Base-by-base conservation (phyloP, 2,888 invertebrate species). In the Aporophyla lueneburgensis region DNA sequence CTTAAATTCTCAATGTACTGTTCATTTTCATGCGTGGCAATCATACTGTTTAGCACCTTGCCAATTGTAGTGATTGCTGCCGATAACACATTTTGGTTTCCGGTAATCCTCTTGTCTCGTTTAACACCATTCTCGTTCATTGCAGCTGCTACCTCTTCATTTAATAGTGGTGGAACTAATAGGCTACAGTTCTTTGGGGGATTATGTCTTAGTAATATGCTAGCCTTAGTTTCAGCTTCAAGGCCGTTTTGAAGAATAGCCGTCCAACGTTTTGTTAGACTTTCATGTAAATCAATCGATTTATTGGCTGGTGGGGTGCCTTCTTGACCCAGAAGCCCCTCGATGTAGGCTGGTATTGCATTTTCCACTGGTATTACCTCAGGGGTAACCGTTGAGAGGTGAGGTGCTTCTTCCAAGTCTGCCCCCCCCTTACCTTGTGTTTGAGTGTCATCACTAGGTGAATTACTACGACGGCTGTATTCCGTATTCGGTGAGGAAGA, bases 31-130 rank as follows among this genome's bases (percentile, higher is more conserved):
- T 33, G 33, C 33, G 33, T 33, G 33, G 33, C 33, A 49, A 69
- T 49, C 59, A 59, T 59, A 46, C 6, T 46, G 27, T 69, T 69
- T 59, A 46, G 27, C 27, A 69, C 46, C 10, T 69, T 69, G 46
- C 27, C 69, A 46, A 69, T n/a, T 1, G 59, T 69, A 46, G 59
- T 59, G 27, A 69, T 69, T 46, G 46, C 59, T 66, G 33, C 49
- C 49, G 49, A 70, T 61, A 33, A 33, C 33, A 33, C 33, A 33
- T 33, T 33, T 33, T 33, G 33, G 33, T 33, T 33, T 33, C 33
- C 33, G 33, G 33, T 33, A 33, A 33, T 33, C 33, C 33, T 33
- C 33, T 33, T 33, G 33, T 33, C 33, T 33, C 33, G 1, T 33
- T 33, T 33, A n/a, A 33, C 33, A 33, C 33, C 33, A 33, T 33